Percentiles rank a stretch among this genome's conserved stretches.
Evolutionary conservation across 2,797 vertebrate genomes (phyloP).

Genomic region (Centropyge bicolor): DNA sequence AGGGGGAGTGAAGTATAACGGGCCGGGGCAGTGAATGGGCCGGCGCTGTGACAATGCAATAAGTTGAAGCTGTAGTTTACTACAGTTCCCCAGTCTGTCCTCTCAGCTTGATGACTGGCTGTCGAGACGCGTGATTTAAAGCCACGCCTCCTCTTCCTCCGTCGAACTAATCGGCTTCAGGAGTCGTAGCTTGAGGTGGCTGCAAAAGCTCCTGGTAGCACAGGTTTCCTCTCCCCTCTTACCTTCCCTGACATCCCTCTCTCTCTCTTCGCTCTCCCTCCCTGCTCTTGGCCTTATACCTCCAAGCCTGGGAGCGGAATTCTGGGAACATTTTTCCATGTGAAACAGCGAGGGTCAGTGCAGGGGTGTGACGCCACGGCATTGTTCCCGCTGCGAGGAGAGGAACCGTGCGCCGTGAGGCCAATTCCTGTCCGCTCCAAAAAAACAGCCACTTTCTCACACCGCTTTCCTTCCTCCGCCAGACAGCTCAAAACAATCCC

Average conservation of each 20-base stretch:
- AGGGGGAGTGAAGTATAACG: conserved; percentile 46
- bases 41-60: conserved; percentile 47
- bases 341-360: conserved; percentile 86
- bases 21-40: conserved; percentile 30
- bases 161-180: conserved; percentile 64
- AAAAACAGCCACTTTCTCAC: conserved; percentile 91
- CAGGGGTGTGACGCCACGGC: conserved; percentile 89
- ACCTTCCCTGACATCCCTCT: conserved; percentile 62
- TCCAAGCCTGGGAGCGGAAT: conserved; percentile 88
- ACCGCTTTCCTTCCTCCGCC: conserved; percentile 89
- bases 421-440: conserved; percentile 88
- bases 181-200: conserved; percentile 66
- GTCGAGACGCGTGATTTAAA: conserved; percentile 48
- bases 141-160: conserved; percentile 52
- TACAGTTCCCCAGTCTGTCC: conserved; percentile 42
- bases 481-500: conserved; percentile 89
- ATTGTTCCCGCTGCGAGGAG: conserved; percentile 88
- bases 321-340: conserved; percentile 89
- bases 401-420: conserved; percentile 89
- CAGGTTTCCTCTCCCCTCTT: conserved; percentile 74
- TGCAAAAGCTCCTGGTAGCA: conserved; percentile 73
- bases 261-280: conserved; percentile 48
- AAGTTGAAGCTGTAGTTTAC: conserved; percentile 44
- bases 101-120: conserved; percentile 39
- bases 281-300: conserved; percentile 73